Evolutionary conservation across 2,113 vertebrate genomes (phyloP).

Genomic region (Globicephala melas): DNA sequence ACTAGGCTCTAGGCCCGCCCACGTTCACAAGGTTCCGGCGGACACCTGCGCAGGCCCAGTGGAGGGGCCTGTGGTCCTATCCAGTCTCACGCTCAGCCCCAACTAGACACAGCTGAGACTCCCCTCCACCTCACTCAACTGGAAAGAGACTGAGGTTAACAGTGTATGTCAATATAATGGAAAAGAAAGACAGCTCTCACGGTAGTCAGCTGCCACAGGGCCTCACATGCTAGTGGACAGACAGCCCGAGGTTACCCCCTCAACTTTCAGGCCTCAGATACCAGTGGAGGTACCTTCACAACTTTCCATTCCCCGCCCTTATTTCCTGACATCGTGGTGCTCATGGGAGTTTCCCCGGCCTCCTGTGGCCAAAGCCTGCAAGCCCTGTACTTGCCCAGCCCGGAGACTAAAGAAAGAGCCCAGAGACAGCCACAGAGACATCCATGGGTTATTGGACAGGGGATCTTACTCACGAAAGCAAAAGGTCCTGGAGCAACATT

Average conservation of each 20-base stretch:
- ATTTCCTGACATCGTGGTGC: background rate
- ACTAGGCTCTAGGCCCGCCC: background rate
- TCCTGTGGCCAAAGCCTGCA: background rate
- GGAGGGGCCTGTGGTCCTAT: fast-evolving
- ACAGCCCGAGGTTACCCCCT: too few relatives aligned
- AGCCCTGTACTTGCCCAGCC: background rate
- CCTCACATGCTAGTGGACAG: background rate
- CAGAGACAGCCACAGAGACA: background rate
- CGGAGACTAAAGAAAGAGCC: background rate
- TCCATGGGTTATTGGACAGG: background rate
- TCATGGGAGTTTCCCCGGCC: background rate
- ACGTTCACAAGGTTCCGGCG: fast-evolving
- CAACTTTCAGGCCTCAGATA: background rate
- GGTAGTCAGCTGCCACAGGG: background rate
- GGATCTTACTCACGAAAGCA: background rate
- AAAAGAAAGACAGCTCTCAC: background rate
- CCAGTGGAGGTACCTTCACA: background rate
- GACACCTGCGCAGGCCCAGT: background rate
- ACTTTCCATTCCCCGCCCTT: background rate
- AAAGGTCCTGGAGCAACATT: background rate
- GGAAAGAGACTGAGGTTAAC: background rate
- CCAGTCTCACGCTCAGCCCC: background rate
- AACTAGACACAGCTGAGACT: background rate
- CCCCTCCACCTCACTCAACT: background rate
- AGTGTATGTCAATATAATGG: background rate